Base-by-base conservation (phyloP, 2,888 invertebrate genomes). In the Xestia c-nigrum region DNA sequence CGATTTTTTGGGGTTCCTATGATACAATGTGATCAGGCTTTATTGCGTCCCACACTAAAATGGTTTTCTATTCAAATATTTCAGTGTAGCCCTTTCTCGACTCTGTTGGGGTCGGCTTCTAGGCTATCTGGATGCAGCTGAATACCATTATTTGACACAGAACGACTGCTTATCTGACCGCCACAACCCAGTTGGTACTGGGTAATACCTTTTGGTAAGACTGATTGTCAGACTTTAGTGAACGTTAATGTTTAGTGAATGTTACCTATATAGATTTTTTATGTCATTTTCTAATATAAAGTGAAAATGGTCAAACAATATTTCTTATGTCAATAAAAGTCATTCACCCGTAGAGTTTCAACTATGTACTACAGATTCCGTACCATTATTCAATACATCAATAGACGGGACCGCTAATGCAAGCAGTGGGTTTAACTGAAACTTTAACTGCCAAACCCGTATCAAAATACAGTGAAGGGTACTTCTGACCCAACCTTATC, bases 371-470 rank as follows among this genome's bases (percentile, higher is more conserved):
- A 80, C 40, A 67, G 31, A 69, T 67, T 65, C 55, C 31, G 21
- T 59, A 61, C 69, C 64, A 43, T 24, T 47, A 52, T 81, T 72
- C 78, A 67, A 81, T 81, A 84, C 68, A 61, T 67, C 68, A 71
- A 83, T 86, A 76, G 68, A 72, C 38, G 59, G 65, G 74, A 75
- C 70, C 72, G 74, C 81, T 73, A 86, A 73, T 74, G 63, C 84
- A 72, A 66, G 68, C 71, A 59, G 24, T 21, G 69, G 38, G 72
- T 84, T 68, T 73, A 75, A 87, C 72, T 74, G 70, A 90, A 91
- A 90, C 84, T 90, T 92, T 89, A 88, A 84, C 87, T 91, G 91
- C 91, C 91, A 89, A 88, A 92, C 93, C 93, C 92, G 87, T 88
- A 89, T 93, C 93, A 92, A 91, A 89, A 88, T 87, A 84, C 78